Percentiles rank a stretch among this genome's conserved stretches.
Evolutionary conservation across 30 jellyfish, hydroid and myxozoan species (phyloP).

Genomic region (Aurelia coerulea): DNA sequence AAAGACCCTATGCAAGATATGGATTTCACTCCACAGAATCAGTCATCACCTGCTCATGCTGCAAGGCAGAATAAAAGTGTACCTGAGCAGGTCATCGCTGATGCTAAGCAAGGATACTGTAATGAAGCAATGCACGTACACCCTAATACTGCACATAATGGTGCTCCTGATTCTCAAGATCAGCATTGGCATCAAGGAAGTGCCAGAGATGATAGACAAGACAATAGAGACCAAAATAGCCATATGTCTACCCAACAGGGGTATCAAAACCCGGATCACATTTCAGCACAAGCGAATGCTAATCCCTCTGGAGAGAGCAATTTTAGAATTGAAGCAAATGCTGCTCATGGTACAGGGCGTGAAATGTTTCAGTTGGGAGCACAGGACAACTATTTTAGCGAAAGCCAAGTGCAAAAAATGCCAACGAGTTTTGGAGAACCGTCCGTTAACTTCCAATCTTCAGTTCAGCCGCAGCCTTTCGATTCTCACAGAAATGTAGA

Average conservation of each 20-base stretch:
- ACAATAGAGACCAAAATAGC: neutral
- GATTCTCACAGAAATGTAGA: too few relatives aligned
- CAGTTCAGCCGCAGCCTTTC: neutral
- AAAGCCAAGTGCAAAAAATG: neutral
- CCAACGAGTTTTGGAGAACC: neutral
- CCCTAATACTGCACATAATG: neutral
- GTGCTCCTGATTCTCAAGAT: neutral
- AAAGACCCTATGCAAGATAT: constrained; percentile 9
- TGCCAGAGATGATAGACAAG: neutral
- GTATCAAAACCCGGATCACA: neutral
- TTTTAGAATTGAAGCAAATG: neutral
- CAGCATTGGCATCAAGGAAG: neutral
- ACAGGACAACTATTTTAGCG: neutral
- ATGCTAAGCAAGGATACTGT: neutral
- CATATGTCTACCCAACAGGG: neutral
- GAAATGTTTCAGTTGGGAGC: neutral
- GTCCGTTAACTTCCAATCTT: neutral
- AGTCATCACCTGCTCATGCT: constrained; percentile 34
- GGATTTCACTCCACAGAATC: constrained; percentile 15
- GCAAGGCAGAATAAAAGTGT: neutral
- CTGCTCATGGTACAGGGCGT: neutral
- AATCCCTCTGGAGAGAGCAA: neutral
- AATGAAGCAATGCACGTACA: neutral
- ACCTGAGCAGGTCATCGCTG: neutral
- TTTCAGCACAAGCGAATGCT: neutral